These are phyloP conservation scores for Polia nebulosa DNA, from an alignment of 2,888 invertebrate species.

Conservation along the genomic window DNA sequence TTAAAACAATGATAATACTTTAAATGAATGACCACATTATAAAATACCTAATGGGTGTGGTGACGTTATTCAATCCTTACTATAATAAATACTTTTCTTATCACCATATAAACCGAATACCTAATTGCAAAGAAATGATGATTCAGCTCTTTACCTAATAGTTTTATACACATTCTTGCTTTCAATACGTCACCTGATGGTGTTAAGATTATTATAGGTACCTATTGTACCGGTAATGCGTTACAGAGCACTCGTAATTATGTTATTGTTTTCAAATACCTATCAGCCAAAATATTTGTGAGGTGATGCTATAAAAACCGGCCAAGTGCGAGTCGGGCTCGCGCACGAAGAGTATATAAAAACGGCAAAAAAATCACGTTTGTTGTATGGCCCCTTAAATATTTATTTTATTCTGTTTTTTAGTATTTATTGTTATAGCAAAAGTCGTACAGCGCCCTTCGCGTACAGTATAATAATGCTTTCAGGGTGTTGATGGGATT, in stretches of 20 bases:
- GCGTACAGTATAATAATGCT: no score
- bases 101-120: constrained; percentile 18
- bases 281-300: constrained; percentile 30
- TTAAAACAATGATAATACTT: not conserved
- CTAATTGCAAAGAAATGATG: constrained; percentile 34
- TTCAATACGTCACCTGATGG: constrained; percentile 42
- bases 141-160: constrained; percentile 26
- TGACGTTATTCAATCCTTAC: constrained; percentile 11
- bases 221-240: constrained; percentile 24
- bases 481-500: no score
- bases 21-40: not conserved
- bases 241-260: constrained; percentile 2
- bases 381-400: no score
- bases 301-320: constrained; percentile 26
- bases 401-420: no score
- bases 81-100: constrained; percentile 16
- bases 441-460: no score
- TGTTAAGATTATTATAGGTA: no score
- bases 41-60: constrained; percentile 13
- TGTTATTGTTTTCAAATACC: constrained; percentile 35
- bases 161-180: constrained; percentile 39
- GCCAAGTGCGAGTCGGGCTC: no score
- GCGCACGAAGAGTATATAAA: no score
- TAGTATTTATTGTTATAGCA: no score
- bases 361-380: no score